These are phyloP conservation scores for Pipra filicauda DNA, from an alignment of 2,113 vertebrate genomes.

Conservation along the genomic window DNA sequence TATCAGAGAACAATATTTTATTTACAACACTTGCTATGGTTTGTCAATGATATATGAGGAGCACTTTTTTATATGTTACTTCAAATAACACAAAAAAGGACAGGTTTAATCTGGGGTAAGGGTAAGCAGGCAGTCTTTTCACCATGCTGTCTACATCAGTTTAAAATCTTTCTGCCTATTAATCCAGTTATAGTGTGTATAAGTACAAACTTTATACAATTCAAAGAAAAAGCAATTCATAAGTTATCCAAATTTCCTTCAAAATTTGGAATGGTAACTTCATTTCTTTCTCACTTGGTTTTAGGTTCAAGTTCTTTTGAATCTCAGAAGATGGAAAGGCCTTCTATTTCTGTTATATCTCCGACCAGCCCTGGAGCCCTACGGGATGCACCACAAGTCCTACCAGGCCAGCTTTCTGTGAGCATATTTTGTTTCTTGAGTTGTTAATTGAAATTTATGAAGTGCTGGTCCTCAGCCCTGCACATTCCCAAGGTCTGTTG, in stretches of 20 bases:
- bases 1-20: not conserved
- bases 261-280: not conserved
- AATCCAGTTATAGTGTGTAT: not conserved
- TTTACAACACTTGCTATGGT: not conserved
- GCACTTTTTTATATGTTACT: not conserved
- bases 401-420: constrained; percentile 96
- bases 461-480: not conserved
- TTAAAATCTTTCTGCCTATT: not conserved
- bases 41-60: not conserved
- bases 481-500: not conserved
- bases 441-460: not conserved
- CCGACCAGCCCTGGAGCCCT: constrained; percentile 95
- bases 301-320: constrained; percentile 98
- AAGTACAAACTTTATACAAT: not conserved
- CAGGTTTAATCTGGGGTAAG: not conserved
- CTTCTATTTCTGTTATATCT: constrained; percentile 98
- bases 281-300: not conserved
- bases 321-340: constrained; percentile 97
- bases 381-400: constrained; percentile 88
- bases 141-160: not conserved
- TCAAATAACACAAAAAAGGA: not conserved
- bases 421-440: constrained; percentile 57
- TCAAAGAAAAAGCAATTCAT: not conserved
- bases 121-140: not conserved
- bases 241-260: not conserved